A percentile compares a stretch with the other conserved stretches of the same genome.
phyloP scores from a whole-genome alignment of 2,888 invertebrate genomes.

The Ormia ochracea region DNA sequence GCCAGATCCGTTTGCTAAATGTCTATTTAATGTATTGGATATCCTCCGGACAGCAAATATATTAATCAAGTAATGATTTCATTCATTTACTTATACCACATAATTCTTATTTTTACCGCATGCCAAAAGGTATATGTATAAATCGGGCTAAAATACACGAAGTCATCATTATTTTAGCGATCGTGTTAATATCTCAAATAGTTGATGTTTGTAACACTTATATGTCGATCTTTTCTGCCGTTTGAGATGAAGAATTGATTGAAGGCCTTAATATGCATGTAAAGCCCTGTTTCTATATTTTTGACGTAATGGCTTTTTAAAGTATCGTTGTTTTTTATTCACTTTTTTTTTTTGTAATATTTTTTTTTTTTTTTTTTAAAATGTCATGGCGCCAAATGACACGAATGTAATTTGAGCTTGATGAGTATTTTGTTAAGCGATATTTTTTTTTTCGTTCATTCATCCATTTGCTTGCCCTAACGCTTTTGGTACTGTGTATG shows the following conservation, averaged over 20 bases:
- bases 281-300: conserved; percentile 2
- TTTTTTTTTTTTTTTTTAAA: conserved; percentile 15
- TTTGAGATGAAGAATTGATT: conserved; percentile 44
- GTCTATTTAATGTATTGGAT: too few species aligned
- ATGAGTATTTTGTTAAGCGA: conserved; percentile 44
- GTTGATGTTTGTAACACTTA: conserved; percentile 49
- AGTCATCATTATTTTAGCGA: too few species aligned
- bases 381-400: conserved; percentile 65
- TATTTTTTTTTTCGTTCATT: conserved; percentile 8
- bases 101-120: too few species aligned
- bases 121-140: too few species aligned
- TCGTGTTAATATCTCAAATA: too few species aligned
- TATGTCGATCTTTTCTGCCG: conserved; percentile 1
- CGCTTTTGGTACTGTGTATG: too few species aligned
- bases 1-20: too few species aligned
- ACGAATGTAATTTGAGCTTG: conserved; percentile 65
- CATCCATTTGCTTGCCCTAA: neutral
- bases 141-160: too few species aligned
- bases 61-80: too few species aligned
- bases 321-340: neutral
- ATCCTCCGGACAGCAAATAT: too few species aligned
- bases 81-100: too few species aligned
- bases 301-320: conserved; percentile 45
- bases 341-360: neutral
- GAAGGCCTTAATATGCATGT: conserved; percentile 47